Evolutionary conservation across 2,797 vertebrate genomes (phyloP).

Genomic region (Malacoctenus gilli): DNA sequence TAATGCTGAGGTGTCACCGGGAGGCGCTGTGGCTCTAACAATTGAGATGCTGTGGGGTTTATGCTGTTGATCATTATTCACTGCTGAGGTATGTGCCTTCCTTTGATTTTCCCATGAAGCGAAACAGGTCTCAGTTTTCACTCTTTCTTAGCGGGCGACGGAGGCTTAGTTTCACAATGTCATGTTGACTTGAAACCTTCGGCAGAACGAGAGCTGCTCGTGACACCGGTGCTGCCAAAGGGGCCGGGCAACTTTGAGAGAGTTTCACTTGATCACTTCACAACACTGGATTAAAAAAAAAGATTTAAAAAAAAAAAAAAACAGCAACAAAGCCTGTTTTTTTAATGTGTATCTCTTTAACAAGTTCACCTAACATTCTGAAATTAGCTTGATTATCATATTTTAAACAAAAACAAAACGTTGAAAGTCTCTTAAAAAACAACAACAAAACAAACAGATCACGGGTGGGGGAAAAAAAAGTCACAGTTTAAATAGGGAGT

Average conservation of each 20-base stretch:
- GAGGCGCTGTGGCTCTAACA: conserved; percentile 67
- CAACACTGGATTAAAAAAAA: conserved; percentile 13
- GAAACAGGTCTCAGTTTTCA: conserved; percentile 79
- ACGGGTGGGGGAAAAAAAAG: too few species aligned
- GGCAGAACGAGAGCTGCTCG: too few species aligned
- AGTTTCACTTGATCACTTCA: conserved; percentile 12
- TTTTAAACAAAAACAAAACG: neutral
- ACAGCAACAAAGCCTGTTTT: neutral
- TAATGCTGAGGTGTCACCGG: conserved; percentile 55
- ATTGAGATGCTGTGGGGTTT: conserved; percentile 19
- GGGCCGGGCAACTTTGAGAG: conserved; percentile 30
- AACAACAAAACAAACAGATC: too few species aligned
- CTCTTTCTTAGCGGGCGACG: conserved; percentile 65
- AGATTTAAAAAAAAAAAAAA: conserved; percentile 13
- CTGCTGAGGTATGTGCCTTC: conserved; percentile 77
- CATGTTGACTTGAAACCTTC: conserved; percentile 59
- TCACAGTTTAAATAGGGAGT: neutral
- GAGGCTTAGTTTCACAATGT: conserved; percentile 68
- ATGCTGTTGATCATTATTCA: conserved; percentile 78
- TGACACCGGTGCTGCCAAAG: too few species aligned
- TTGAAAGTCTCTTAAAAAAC: too few species aligned
- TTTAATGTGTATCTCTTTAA: too few species aligned
- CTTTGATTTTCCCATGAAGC: conserved; percentile 80
- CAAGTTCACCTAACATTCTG: neutral
- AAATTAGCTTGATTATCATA: neutral